Evolutionary conservation across 2,888 invertebrate species (phyloP), one percentile per base, ranked within the genome.

Genomic region (Coecobrya sp.): DNA sequence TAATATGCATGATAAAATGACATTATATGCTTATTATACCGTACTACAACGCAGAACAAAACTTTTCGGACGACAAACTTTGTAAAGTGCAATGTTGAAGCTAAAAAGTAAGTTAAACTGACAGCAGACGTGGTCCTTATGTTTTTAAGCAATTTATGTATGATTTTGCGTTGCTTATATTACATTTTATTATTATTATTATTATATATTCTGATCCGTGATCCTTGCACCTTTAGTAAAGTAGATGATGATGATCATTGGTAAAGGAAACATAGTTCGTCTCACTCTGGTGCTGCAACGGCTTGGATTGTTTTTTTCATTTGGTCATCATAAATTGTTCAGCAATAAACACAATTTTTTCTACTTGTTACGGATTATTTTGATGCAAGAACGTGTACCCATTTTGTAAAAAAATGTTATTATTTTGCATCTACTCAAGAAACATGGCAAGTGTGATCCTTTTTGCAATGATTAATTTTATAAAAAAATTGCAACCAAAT

Each of bases 1-100:
- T 55, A 59, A 30, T 73, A 86, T 52, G 86, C 73, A 70, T 86
- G 86, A 70, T 55, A 55, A 73, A 55, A 73, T 19, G n/a, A 59
- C 52, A 73, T 81, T 55, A 79, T 79, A 52, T 79, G 79, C 79
- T 49, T 79, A 27, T 79, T 79, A 81, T 81, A 81, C 81, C 81
- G 55, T 81, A 55, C 30, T 76, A 11, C 73, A 16, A 55, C 52
- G 30, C 30, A 81, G 81, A 55, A 55, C 81, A 55, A 25, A 30
- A 55, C 81, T 81, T 81, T 59, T 81, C 59, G 59, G 59, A 52
- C 73, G 86, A 73, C 73, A 73, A 73, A 59, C 30, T 86, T 86
- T 55, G 55, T 55, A 55, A 59, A 55, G 59, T 49, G 55, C 81
- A 81, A 55, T 81, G 76, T 27, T 79, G 49, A 76, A 45, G 30